These are phyloP conservation scores for Neopipo cinnamomea DNA, from an alignment of 2,113 vertebrate genomes.

Conservation along the genomic window DNA sequence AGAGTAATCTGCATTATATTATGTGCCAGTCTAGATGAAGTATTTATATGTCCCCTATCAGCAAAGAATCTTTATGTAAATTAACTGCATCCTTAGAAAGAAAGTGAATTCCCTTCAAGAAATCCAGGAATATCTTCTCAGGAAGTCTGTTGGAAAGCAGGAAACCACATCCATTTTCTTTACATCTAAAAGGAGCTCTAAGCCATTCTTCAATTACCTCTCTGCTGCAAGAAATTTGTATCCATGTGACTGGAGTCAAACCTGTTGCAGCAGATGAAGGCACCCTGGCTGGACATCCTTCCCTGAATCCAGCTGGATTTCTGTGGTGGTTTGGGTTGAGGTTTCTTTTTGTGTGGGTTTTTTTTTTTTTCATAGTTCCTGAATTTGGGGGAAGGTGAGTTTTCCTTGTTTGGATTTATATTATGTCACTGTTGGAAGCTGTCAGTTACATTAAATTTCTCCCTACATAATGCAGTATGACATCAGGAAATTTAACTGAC, in stretches of 20 bases:
- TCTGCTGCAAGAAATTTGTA: not conserved
- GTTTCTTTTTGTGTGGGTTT: not conserved
- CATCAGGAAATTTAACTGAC: not conserved
- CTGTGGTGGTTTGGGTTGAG: not conserved
- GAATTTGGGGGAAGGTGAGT: not conserved
- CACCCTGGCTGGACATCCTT: not conserved
- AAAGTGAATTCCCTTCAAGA: not conserved
- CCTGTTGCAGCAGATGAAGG: not conserved
- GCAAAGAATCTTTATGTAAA: not conserved
- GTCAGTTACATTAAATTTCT: not conserved
- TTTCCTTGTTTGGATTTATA: not conserved
- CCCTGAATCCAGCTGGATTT: not conserved
- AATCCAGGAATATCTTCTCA: not conserved
- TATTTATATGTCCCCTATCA: not conserved
- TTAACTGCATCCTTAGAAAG: not conserved
- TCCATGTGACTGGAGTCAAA: not conserved
- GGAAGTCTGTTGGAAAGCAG: not conserved
- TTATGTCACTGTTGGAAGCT: not conserved
- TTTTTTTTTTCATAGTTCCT: not conserved
- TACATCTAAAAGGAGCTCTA: not conserved
- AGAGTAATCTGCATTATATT: not conserved
- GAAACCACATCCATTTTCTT: not conserved
- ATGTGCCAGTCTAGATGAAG: not conserved
- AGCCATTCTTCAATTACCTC: not conserved
- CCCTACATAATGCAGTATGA: not conserved